Evolutionary conservation across 2,888 invertebrate genomes (phyloP).

Genomic region (Scaptodrosophila latifasciaeformis): DNA sequence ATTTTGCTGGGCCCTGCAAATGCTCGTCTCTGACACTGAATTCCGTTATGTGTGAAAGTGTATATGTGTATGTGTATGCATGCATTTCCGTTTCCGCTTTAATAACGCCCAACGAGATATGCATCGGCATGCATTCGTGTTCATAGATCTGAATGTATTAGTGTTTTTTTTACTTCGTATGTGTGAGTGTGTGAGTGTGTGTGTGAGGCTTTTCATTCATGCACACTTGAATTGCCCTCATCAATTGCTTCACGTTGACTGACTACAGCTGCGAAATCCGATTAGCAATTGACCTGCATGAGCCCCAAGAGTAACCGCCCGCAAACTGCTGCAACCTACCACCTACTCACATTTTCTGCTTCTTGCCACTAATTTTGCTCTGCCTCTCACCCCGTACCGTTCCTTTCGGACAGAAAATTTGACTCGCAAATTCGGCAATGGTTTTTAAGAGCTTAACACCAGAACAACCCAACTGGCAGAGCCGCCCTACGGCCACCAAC

Average conservation of each 20-base stretch:
- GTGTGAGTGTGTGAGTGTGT: too few species aligned
- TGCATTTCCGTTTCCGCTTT: constrained; percentile 51
- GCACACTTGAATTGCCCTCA: constrained; percentile 60
- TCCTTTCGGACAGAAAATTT: constrained; percentile 32
- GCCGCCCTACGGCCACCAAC: too few species aligned
- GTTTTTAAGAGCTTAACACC: constrained; percentile 26
- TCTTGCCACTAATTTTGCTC: constrained; percentile 1
- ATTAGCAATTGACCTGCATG: constrained; percentile 50
- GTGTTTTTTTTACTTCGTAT: constrained; percentile 29
- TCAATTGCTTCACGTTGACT: constrained; percentile 64
- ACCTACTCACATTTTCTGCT: background rate
- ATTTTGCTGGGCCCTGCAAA: too few species aligned
- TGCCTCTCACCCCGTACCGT: background rate
- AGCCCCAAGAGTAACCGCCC: background rate
- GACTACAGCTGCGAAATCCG: constrained; percentile 58
- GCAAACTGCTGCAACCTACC: constrained; percentile 4
- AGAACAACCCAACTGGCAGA: background rate
- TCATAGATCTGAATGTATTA: too few species aligned
- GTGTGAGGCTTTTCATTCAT: constrained; percentile 36
- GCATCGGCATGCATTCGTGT: background rate
- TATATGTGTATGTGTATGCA: background rate
- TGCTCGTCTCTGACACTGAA: background rate
- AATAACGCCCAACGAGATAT: constrained; percentile 28
- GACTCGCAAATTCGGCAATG: constrained; percentile 52
- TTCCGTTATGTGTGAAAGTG: background rate